Conservation (phyloP, 1,140 invertebrate species). For the Nymphalis io region DNA sequence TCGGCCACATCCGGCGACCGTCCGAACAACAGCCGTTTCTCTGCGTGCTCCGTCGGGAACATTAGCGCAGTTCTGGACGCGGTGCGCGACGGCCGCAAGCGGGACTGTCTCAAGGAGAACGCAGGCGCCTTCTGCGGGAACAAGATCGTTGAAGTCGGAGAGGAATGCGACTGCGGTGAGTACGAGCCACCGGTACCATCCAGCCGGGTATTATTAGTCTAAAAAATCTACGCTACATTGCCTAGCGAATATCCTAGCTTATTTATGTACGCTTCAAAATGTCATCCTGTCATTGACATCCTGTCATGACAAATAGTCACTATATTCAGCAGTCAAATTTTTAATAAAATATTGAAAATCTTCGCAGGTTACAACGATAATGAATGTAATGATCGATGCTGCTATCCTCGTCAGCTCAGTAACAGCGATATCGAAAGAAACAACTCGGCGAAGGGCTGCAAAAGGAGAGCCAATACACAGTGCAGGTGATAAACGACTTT, state of each 20-base stretch:
- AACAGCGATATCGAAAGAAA: conserved; percentile 86
- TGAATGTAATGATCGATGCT: conserved; percentile 97
- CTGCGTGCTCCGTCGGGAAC: conserved; percentile 95
- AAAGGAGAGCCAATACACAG: conserved; percentile 87
- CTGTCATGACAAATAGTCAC: no score
- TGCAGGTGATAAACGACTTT: conserved; percentile 84
- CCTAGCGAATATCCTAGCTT: no score
- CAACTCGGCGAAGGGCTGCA: conserved; percentile 89
- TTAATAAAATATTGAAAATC: background rate
- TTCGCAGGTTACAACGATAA: conserved; percentile 90
- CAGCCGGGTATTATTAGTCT: no score
- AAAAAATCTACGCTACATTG: no score
- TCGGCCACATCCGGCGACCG: conserved; percentile 96
- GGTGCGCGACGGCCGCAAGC: conserved; percentile 93
- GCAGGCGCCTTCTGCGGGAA: conserved; percentile 99
- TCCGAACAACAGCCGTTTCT: conserved; percentile 97
- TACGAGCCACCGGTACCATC: background rate
- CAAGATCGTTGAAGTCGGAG: conserved; percentile 98
- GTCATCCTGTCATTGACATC: no score
- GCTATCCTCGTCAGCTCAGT: conserved; percentile 92
- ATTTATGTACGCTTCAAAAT: no score
- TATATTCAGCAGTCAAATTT: no score
- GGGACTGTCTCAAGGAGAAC: conserved; percentile 96
- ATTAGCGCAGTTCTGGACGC: conserved; percentile 97
- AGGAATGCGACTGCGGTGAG: conserved; percentile 97